A percentile compares a stretch with the other conserved stretches of the same genome.
Evolutionary conservation across 1,140 invertebrate species (phyloP).

Genomic region (Brachionus paranguensis): DNA sequence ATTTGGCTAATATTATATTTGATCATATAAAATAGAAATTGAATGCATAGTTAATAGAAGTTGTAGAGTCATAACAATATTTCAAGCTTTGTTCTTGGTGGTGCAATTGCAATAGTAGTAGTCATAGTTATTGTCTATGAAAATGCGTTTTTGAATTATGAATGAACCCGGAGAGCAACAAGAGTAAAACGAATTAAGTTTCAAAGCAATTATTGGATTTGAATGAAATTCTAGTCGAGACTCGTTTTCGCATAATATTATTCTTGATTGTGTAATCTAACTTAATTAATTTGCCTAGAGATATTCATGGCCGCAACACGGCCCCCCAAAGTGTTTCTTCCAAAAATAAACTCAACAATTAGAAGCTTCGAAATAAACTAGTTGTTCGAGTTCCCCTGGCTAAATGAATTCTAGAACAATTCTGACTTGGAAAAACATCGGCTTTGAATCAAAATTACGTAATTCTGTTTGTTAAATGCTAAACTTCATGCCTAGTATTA

Average conservation of each 20-base stretch:
- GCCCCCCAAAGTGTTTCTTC: neutral
- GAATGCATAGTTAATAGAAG: neutral
- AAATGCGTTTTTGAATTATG: constrained; percentile 1
- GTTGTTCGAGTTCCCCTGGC: neutral
- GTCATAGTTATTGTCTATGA: constrained; percentile 32
- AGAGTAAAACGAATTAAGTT: neutral
- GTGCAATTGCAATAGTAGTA: neutral
- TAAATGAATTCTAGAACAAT: neutral
- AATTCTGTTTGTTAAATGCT: neutral
- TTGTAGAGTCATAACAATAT: constrained; percentile 26
- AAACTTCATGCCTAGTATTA: neutral
- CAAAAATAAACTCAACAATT: neutral
- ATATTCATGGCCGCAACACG: neutral
- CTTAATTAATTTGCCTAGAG: constrained; percentile 24
- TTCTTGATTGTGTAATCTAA: neutral
- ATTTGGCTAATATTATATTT: neutral
- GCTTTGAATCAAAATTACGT: neutral
- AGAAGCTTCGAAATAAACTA: neutral
- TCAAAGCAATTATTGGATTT: constrained; percentile 16
- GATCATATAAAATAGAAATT: constrained; percentile 2
- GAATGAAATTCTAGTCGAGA: constrained; percentile 25
- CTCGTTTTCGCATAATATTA: constrained; percentile 1
- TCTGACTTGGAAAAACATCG: neutral
- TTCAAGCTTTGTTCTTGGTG: neutral
- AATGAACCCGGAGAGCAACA: constrained; percentile 1